A percentile compares a stretch with the other conserved stretches of the same genome.
Conservation (phyloP, 2,888 invertebrate species). For the Papilio elwesi region DNA sequence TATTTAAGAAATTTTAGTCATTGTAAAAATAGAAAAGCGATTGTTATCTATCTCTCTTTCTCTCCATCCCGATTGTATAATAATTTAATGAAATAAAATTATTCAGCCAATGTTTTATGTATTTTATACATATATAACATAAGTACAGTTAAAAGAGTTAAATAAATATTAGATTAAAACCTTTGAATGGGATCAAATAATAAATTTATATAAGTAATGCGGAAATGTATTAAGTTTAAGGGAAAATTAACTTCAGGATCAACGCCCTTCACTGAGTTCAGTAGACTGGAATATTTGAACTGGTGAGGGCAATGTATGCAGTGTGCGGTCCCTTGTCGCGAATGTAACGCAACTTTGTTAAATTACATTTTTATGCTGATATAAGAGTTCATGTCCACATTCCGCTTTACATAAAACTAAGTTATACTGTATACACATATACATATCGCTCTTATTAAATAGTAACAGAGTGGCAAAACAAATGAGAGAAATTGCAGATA, state of each 20-base stretch:
- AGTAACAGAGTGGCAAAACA: neutral
- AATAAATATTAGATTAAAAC: too few species aligned
- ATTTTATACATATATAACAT: too few species aligned
- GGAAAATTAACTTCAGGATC: neutral
- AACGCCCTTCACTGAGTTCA: neutral
- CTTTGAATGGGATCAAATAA: too few species aligned
- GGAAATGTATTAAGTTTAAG: neutral
- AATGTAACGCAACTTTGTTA: slow-evolving; percentile 6
- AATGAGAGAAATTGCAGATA: neutral
- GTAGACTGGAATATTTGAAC: slow-evolving; percentile 5
- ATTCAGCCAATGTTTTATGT: too few species aligned
- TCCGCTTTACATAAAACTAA: neutral
- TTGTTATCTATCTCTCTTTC: too few species aligned
- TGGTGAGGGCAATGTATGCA: neutral
- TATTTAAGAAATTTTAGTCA: too few species aligned
- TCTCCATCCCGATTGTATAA: too few species aligned
- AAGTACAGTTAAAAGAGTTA: too few species aligned
- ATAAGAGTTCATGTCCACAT: neutral
- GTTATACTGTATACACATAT: neutral
- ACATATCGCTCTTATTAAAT: neutral
- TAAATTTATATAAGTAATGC: neutral
- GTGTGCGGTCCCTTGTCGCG: neutral
- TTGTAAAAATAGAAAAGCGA: too few species aligned
- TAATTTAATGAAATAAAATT: too few species aligned
- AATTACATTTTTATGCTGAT: slow-evolving; percentile 19